Base-by-base conservation (phyloP, 2,113 vertebrate genomes). In the Paramisgurnus dabryanus region DNA sequence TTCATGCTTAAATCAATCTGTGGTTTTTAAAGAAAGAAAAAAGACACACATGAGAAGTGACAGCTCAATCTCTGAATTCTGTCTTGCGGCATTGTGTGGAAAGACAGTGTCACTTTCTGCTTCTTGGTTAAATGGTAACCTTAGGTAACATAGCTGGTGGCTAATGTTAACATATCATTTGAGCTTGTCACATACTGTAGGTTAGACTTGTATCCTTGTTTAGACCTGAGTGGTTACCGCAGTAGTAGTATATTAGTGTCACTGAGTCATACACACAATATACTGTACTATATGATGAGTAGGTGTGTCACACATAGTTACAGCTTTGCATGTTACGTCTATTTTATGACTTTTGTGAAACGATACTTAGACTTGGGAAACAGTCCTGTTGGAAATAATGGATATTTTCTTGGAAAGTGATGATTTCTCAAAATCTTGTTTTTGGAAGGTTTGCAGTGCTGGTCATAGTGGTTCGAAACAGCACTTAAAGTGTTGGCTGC, bases 101-200 rank as follows among this genome's bases (percentile, higher is more conserved):
- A 79, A 82, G 71, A 27, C 70, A n/a, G 74, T 83, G 74, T 81
- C 80, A 73, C 67, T 78, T 63, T 73, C 75, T 82, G 82, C 63
- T 80, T 67, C 76, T 67, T 47, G 47, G 71, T 83, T 87, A 85
- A 85, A 83, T 85, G 83, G 27, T 83, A 77, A 80, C 83, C 81
- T 76, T 72, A 83, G 82, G 81, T 82, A 82, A 71, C 45, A 74
- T 85, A 82, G 78, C 85, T 85, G 43, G 67, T 80, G 83, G 85
- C 85, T 82, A 75, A 80, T 57, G 76, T 85, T 87, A 87, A 77
- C 71, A 75, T 80, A 80, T 83, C 78, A 83, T 69, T 39, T 83
- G 76, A 83, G 81, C 83, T 41, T 63, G 43, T 67, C 83, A 70
- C 45, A 66, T 50, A n/a, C n/a, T n/a, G n/a, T n/a, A 80, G 66